Conservation (phyloP, 2,797 vertebrate genomes). For the Euphonia xanthogaster region DNA sequence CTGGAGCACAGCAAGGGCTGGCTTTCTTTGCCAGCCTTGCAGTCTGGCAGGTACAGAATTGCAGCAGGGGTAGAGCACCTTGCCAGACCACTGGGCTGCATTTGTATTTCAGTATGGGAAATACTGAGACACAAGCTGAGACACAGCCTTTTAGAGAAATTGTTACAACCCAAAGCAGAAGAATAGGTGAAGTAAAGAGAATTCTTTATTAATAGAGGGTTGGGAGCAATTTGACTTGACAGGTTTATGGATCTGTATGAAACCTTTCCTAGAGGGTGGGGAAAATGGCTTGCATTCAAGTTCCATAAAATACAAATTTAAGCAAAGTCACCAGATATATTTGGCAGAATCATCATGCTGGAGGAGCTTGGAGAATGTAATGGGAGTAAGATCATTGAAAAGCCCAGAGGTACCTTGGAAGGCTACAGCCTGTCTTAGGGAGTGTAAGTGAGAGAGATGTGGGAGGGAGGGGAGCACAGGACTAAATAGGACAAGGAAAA, state of each 20-base stretch:
- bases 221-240: not conserved
- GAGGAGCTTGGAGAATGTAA: not conserved
- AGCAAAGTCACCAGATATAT: not conserved
- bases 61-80: not conserved
- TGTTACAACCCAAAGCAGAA: not conserved
- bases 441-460: not conserved
- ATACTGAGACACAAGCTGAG: not conserved
- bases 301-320: not conserved
- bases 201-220: not conserved
- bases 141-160: not conserved
- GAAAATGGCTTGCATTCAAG: not conserved
- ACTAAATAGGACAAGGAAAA: not conserved
- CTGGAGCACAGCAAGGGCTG: not conserved
- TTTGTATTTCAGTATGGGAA: not conserved
- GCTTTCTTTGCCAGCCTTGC: not conserved
- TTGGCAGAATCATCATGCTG: not conserved
- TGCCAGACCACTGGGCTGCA: not conserved
- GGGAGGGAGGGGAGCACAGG: not conserved
- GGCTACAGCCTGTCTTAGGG: not conserved
- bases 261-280: not conserved
- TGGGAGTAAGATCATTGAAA: not conserved
- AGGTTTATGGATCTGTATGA: not conserved
- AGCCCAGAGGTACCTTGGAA: not conserved
- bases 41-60: not conserved
- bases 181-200: not conserved